Conservation (phyloP, 2,113 vertebrate genomes). For the Regulus satrapa region DNA sequence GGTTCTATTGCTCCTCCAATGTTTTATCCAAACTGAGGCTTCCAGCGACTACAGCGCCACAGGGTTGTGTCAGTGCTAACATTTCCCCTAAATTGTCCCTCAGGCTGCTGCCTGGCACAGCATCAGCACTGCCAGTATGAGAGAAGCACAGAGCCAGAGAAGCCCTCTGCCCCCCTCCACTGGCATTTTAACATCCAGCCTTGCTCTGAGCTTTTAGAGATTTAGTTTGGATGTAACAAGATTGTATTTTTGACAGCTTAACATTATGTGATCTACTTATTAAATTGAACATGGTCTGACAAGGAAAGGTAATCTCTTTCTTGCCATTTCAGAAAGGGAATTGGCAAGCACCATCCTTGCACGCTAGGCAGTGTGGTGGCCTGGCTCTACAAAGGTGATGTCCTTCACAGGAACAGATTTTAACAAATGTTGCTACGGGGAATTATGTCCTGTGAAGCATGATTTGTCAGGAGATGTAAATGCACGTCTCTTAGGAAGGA, state of each 20-base stretch:
- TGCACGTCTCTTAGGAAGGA: background rate
- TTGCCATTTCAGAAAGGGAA: background rate
- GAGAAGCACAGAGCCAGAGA: background rate
- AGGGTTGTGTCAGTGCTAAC: background rate
- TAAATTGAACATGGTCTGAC: background rate
- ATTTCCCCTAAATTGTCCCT: background rate
- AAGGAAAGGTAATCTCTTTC: background rate
- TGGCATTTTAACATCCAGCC: background rate
- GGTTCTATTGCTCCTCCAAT: background rate
- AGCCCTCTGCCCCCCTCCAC: background rate
- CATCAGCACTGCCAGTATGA: fast-evolving
- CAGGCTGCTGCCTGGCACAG: background rate
- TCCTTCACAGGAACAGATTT: background rate
- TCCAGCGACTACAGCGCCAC: fast-evolving
- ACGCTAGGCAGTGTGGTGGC: fast-evolving
- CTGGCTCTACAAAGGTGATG: background rate
- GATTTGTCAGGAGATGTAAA: background rate
- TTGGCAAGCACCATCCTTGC: background rate
- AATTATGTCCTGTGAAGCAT: background rate
- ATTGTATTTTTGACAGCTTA: background rate
- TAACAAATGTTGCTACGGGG: background rate
- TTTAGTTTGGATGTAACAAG: background rate
- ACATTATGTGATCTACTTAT: background rate
- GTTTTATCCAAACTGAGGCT: background rate
- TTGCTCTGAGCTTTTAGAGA: background rate